Conservation (phyloP, 2,888 invertebrate genomes). For the Parthenolecanium corni region DNA sequence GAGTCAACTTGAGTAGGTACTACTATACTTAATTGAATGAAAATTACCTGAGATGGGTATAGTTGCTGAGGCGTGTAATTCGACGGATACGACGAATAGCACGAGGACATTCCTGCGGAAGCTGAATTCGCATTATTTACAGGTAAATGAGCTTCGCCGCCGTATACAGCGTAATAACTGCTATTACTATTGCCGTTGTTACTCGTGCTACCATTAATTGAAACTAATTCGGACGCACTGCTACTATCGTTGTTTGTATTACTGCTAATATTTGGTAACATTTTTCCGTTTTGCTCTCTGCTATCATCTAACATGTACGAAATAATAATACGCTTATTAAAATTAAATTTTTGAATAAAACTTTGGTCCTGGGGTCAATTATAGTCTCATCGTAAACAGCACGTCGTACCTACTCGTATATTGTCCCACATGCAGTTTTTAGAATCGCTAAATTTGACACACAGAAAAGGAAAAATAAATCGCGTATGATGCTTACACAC, state of each 20-base stretch:
- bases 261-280: conserved; percentile 24
- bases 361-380: too few relatives aligned
- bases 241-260: conserved; percentile 14
- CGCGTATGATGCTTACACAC: too few relatives aligned
- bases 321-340: not conserved
- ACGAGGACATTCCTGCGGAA: conserved; percentile 16
- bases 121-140: conserved; percentile 2
- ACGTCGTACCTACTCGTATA: too few relatives aligned
- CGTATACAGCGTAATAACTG: conserved; percentile 19
- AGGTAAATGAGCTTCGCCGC: conserved; percentile 4
- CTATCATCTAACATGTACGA: conserved; percentile 8
- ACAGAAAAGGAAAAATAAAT: too few relatives aligned
- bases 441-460: too few relatives aligned
- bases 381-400: too few relatives aligned
- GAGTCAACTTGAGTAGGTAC: too few relatives aligned
- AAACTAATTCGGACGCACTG: conserved; percentile 13
- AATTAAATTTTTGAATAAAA: too few relatives aligned
- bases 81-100: conserved; percentile 21
- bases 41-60: conserved; percentile 18
- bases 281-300: conserved; percentile 25
- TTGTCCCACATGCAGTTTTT: too few relatives aligned
- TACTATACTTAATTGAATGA: not conserved
- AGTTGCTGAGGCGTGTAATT: conserved; percentile 16
- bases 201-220: conserved; percentile 19
- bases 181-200: conserved; percentile 11